Base-by-base conservation (phyloP, 2,113 vertebrate genomes). In the Sylvilagus bachmani region DNA sequence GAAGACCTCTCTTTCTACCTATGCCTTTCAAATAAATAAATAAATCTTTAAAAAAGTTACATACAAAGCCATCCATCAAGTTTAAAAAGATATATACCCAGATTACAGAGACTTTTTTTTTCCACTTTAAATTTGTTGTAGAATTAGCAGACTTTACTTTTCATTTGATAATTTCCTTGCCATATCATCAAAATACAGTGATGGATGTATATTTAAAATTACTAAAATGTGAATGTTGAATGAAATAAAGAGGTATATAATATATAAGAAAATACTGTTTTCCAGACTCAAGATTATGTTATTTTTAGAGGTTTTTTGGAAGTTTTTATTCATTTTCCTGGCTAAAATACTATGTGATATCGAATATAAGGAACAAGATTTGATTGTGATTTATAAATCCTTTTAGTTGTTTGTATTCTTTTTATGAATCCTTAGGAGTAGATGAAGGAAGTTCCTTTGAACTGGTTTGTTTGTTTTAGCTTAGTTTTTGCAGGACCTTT, bases 151-250 rank as follows among this genome's bases (percentile, higher is more conserved):
- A 69, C 51, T 90, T 97, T 96, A 92, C 90, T 51, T 83, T 97
- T 98, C 25, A 88, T 97, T 90, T 93, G 97, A 49, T 94, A 94
- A 83, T 97, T 97, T 98, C 86, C 89, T 97, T 95, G 55, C 89
- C 84, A 74, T 93, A 79, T 67, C 83, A 87, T 90, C 75, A 97
- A 94, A 90, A 85, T 92, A 85, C 78, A 85, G 14, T 96, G 93
- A 94, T 86, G 73, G 78, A 90, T 97, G 94, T 80, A 64, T 94
- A 62, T 96, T 95, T 92, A 83, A 97, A 97, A 97, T 91, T 89
- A 6, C 67, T 96, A 55, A 74, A 75, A 89, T 93, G 61, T 24
- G 51, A 90, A 29, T 27, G 44, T 97, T 94, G 89, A 96, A 79
- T 96, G 49, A 95, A 91, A 58, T 81, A 67, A 94, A 96, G 91